A percentile compares a stretch with the other conserved stretches of the same genome.
Evolutionary conservation across 2,888 invertebrate species (phyloP).

Genomic region (Phyto melanocephala): DNA sequence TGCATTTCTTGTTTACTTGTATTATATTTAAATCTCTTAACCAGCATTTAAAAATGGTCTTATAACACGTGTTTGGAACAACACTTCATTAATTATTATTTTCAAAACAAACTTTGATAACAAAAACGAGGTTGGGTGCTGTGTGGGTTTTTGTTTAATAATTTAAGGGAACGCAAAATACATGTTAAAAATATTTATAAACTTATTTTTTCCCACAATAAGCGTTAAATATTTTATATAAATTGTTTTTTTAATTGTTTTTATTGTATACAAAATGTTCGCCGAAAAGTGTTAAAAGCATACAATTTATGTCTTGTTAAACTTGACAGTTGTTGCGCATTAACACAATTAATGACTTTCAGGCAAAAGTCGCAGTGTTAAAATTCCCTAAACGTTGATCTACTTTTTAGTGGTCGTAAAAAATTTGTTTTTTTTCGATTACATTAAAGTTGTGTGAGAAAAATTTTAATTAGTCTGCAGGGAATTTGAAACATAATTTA

Average conservation of each 20-base stretch:
- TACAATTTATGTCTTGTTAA: constrained; percentile 53
- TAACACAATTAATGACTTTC: constrained; percentile 47
- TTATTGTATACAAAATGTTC: too few species aligned
- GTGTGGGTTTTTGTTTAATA: background rate
- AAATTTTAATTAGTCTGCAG: background rate
- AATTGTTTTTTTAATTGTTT: background rate
- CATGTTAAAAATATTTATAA: background rate
- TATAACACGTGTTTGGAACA: constrained; percentile 43
- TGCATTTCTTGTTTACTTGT: background rate
- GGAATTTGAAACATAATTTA: background rate
- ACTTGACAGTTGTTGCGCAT: constrained; percentile 57
- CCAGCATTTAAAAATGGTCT: background rate
- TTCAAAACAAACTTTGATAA: background rate
- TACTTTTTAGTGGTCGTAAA: background rate
- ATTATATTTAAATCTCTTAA: constrained; percentile 13
- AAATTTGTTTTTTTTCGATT: background rate
- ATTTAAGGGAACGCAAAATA: background rate
- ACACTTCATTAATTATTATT: constrained; percentile 44
- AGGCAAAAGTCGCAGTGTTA: too few species aligned
- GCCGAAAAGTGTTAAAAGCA: background rate
- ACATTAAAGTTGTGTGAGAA: background rate
- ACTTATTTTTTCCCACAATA: background rate
- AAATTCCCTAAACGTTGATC: background rate
- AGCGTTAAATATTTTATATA: too few species aligned
- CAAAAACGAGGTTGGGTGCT: background rate